Percentiles rank a stretch among this genome's conserved stretches.
Evolutionary conservation across 1,140 invertebrate genomes (phyloP).

Genomic region (Triops longicaudatus): DNA sequence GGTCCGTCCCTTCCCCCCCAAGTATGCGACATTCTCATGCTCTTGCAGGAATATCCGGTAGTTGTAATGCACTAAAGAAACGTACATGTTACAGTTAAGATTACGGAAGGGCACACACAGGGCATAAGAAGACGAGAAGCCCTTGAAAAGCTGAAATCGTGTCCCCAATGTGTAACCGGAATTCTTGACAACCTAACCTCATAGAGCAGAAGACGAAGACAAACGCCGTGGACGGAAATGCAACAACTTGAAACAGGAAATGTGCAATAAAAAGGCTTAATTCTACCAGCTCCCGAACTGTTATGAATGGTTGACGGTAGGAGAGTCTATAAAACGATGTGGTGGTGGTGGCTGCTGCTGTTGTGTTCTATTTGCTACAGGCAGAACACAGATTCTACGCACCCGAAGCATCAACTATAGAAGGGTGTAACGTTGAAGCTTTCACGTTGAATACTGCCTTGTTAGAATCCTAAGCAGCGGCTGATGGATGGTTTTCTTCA

Average conservation of each 20-base stretch:
- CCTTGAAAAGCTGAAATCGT: neutral
- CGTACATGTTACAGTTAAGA: neutral
- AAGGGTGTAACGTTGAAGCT: slow-evolving; percentile 1
- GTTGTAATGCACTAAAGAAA: neutral
- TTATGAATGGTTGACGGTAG: slow-evolving; percentile 2
- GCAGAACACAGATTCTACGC: neutral
- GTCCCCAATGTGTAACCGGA: slow-evolving; percentile 1
- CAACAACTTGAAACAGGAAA: slow-evolving; percentile 12
- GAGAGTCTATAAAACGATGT: slow-evolving; percentile 1
- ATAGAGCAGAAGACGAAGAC: neutral
- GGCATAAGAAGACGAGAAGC: neutral
- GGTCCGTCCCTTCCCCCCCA: neutral
- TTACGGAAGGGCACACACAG: neutral
- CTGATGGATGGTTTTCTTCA: neutral
- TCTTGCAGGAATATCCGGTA: slow-evolving; percentile 4
- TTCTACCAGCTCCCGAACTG: neutral
- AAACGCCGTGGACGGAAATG: neutral
- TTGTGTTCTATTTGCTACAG: neutral
- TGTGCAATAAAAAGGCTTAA: slow-evolving; percentile 4
- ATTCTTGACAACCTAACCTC: slow-evolving; percentile 1
- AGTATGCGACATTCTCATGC: neutral
- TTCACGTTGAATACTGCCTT: slow-evolving; percentile 8
- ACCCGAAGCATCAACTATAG: neutral
- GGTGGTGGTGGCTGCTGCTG: neutral
- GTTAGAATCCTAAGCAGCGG: slow-evolving; percentile 14